Base-by-base conservation (phyloP, 53 echinoderm and acorn worm genomes). In the Crossaster papposus region DNA sequence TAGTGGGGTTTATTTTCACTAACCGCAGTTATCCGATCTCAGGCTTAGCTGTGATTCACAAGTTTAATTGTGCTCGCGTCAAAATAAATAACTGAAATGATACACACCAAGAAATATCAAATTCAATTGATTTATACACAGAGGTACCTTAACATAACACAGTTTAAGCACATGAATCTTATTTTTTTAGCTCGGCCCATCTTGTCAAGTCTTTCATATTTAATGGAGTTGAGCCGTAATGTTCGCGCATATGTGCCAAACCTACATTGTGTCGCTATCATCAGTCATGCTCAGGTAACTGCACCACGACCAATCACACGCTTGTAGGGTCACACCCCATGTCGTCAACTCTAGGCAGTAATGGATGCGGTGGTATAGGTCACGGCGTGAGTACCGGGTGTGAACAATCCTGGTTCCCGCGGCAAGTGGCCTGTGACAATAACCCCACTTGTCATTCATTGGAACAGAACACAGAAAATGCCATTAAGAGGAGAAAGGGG, bases 351-450 rank as follows among this genome's bases (percentile, higher is more conserved):
- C 79, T 44, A 51, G 30, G 54, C 54, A 31, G 55, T 82, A 68
- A 82, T 82, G 70, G 82, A 68, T 26, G 36, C 7, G 52, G 81
- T 63, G 33, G 14, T 82, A 1, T 14, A 82, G 70, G 65, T 68
- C 22, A 65, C 33, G 33, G 26, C 82, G 1, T 15, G 51, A 70
- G 70, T 37, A 37, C 23, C 26, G 28, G 82, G 68, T 82, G 44
- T 20, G 70, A 54, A 84, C 72, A 52, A 72, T 51, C 52, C 32
- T 9, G 84, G 50, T 72, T 28, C 84, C 84, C 52, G 52, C 33
- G 22, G 34, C 84, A 72, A 72, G 29, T 84, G 71, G 30, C 72
- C 73, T 37, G 22, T 84, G 73, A 84, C 73, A 84, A 83, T 83
- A 24, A 83, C 38, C 38, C 80, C n/a, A 72, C 72, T 72, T 73